These are phyloP conservation scores for Acanthis flammea DNA, from an alignment of 2,797 vertebrate genomes.

Conservation along the genomic window DNA sequence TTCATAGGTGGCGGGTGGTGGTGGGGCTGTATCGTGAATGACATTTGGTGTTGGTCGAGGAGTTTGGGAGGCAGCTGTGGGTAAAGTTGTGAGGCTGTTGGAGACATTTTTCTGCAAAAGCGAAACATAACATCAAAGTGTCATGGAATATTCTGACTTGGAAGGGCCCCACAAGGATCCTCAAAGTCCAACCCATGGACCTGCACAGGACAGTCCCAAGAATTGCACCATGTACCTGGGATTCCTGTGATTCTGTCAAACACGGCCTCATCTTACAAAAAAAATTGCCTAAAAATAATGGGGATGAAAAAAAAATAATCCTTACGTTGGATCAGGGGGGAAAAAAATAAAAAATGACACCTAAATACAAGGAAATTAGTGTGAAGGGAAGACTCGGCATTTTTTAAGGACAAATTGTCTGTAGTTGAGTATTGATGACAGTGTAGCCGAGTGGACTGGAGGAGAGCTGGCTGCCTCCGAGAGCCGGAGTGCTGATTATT, in stretches of 20 bases:
- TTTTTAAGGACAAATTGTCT: neutral
- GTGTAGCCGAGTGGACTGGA: neutral
- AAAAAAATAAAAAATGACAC: neutral
- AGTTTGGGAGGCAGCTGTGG: neutral
- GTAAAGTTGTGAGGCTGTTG: neutral
- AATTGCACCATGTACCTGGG: neutral
- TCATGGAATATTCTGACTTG: neutral
- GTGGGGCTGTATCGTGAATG: neutral
- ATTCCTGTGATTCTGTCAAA: neutral
- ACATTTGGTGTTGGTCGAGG: neutral
- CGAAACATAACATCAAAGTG: neutral
- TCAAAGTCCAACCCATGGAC: neutral
- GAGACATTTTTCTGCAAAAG: neutral
- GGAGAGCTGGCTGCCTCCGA: neutral
- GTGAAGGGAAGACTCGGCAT: neutral
- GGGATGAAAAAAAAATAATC: neutral
- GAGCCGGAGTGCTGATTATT: neutral
- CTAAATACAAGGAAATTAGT: neutral
- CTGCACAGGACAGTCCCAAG: neutral
- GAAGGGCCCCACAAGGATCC: neutral
- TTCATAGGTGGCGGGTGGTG: neutral
- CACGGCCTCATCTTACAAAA: neutral
- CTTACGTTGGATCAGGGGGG: rapidly evolving
- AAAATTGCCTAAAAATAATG: neutral
- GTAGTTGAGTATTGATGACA: neutral